Evolutionary conservation across 2,888 invertebrate genomes (phyloP).

Genomic region (Drosophila kambysellisi): DNA sequence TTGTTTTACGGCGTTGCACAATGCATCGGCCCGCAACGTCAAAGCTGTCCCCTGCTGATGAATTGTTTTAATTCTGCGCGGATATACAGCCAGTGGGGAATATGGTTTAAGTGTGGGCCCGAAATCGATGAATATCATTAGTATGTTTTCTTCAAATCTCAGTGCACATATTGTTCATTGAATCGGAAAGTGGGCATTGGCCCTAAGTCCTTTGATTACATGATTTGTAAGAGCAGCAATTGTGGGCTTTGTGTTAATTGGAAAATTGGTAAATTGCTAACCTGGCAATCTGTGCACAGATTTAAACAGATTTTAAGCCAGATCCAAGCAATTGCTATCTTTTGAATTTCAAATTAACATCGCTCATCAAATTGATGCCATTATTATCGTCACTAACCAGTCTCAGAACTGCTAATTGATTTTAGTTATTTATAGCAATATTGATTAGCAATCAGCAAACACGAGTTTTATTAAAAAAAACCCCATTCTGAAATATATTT

Average conservation of each 20-base stretch:
- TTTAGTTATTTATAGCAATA: too few species aligned
- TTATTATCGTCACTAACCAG: background rate
- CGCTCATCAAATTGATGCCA: background rate
- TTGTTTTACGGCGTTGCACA: conserved; percentile 47
- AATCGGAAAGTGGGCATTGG: conserved; percentile 1
- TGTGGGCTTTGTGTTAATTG: background rate
- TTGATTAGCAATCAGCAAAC: background rate
- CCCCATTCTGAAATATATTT: background rate
- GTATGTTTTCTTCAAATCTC: background rate
- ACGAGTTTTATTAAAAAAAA: background rate
- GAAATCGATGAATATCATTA: background rate
- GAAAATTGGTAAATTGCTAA: background rate
- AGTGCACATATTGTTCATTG: conserved; percentile 9
- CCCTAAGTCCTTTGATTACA: background rate
- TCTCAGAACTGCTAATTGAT: too few species aligned
- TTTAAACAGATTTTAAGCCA: background rate
- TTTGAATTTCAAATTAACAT: background rate
- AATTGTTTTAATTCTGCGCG: conserved; percentile 56
- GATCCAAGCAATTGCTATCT: background rate
- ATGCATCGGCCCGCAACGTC: conserved; percentile 16
- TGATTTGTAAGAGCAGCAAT: background rate
- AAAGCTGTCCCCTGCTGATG: conserved; percentile 53
- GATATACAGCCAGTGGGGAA: conserved; percentile 2
- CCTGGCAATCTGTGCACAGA: background rate
- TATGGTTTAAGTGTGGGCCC: conserved; percentile 18